A percentile compares a stretch with the other conserved stretches of the same genome.
Evolutionary conservation across 2,113 vertebrate genomes (phyloP).

Genomic region (Setophaga kirtlandii): DNA sequence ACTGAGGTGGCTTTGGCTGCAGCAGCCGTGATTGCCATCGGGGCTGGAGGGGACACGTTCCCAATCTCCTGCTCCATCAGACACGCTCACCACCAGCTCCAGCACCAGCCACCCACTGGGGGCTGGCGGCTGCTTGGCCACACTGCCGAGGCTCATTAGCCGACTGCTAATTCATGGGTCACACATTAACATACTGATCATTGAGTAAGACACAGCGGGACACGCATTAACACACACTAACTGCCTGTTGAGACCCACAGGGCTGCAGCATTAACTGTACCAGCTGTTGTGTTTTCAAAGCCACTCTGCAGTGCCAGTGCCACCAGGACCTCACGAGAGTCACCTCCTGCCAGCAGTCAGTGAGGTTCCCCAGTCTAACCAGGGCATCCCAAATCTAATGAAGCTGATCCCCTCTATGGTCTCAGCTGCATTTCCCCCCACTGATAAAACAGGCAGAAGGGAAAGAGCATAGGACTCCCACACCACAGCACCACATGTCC

Average conservation of each 20-base stretch:
- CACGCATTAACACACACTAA: constrained; percentile 17
- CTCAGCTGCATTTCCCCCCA: not conserved
- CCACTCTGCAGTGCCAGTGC: not conserved
- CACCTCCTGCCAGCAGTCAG: not conserved
- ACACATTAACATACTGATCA: not conserved
- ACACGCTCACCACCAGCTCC: not conserved
- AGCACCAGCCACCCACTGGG: not conserved
- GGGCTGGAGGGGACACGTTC: not conserved
- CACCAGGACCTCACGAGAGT: not conserved
- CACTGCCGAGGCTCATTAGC: not conserved
- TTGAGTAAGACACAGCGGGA: constrained; percentile 38
- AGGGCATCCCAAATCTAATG: not conserved
- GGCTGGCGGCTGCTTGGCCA: not conserved
- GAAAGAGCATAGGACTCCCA: not conserved
- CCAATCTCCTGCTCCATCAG: not conserved
- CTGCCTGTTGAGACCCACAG: not conserved
- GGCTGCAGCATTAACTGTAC: not conserved
- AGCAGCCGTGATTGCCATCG: not conserved
- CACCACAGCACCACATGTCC: not conserved
- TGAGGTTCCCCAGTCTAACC: not conserved
- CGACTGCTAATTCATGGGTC: constrained; percentile 26
- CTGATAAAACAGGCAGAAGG: not conserved
- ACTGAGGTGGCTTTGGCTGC: not conserved
- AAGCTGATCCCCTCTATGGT: not conserved
- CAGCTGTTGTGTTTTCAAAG: not conserved